Percentiles rank a stretch among this genome's conserved stretches.
Evolutionary conservation across 2,797 vertebrate species (phyloP).

Genomic region (Ctenochaetus hawaiiensis): DNA sequence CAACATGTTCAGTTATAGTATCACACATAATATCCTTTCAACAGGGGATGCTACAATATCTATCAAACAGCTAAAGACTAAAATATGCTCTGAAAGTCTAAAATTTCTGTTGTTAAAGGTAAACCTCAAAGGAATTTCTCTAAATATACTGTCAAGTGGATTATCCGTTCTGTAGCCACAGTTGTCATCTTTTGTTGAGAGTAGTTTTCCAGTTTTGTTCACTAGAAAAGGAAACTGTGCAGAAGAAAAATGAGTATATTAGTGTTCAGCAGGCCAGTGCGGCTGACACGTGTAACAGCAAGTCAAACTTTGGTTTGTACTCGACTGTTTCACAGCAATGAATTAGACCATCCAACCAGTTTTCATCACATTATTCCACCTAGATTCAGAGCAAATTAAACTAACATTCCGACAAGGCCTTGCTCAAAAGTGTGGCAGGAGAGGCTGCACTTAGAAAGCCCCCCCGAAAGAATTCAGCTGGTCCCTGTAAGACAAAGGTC

Average conservation of each 20-base stretch:
- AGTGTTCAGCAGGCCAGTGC: constrained; percentile 12
- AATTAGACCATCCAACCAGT: constrained; percentile 44
- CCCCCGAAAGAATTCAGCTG: constrained; percentile 51
- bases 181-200: background rate
- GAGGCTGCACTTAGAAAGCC: constrained; percentile 57
- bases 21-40: constrained; percentile 75
- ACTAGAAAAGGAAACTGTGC: constrained; percentile 39
- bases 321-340: constrained; percentile 34
- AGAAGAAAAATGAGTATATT: constrained; percentile 1
- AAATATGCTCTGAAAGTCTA: constrained; percentile 75
- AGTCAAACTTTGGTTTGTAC: constrained; percentile 14
- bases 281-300: constrained; percentile 2
- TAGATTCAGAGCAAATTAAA: constrained; percentile 37
- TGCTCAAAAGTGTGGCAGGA: constrained; percentile 46
- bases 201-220: constrained; percentile 37
- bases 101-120: constrained; percentile 62
- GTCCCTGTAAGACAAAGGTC: constrained; percentile 52
- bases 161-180: constrained; percentile 15
- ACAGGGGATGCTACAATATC: constrained; percentile 83
- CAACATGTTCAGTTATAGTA: constrained; percentile 74
- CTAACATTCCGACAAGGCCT: constrained; percentile 3
- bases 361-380: constrained; percentile 33
- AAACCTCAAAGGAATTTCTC: constrained; percentile 56
- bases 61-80: constrained; percentile 82
- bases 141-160: constrained; percentile 45